Evolutionary conservation across 2,797 vertebrate genomes (phyloP).

Genomic region (Discoglossus pictus): DNA sequence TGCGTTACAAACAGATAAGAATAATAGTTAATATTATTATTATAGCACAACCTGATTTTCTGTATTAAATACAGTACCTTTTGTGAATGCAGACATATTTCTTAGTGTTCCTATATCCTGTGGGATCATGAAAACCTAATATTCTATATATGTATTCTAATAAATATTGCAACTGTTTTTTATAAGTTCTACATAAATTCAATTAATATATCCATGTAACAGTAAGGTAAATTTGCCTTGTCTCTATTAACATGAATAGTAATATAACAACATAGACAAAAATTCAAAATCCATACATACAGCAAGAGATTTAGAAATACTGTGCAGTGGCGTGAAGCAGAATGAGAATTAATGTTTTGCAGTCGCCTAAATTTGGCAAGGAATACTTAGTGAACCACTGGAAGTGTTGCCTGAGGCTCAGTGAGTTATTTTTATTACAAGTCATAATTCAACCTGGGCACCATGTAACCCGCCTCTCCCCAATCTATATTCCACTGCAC

Average conservation of each 20-base stretch:
- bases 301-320: slow-evolving; percentile 11
- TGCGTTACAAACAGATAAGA: too few relatives aligned
- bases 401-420: slow-evolving; percentile 41
- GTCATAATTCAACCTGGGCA: slow-evolving; percentile 40
- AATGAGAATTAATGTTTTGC: slow-evolving; percentile 15
- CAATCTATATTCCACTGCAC: slow-evolving; percentile 43
- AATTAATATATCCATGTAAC: slow-evolving; percentile 1
- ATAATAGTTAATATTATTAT: too few relatives aligned
- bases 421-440: slow-evolving; percentile 45
- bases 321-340: background rate
- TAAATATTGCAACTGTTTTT: too few relatives aligned
- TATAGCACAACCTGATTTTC: too few relatives aligned
- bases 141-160: too few relatives aligned
- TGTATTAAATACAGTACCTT: too few relatives aligned
- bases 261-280: slow-evolving; percentile 3
- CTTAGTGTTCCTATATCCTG: too few relatives aligned
- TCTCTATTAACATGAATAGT: too few relatives aligned
- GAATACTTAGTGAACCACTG: slow-evolving; percentile 34
- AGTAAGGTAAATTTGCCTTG: background rate
- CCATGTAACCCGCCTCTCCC: background rate
- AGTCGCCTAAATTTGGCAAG: slow-evolving; percentile 26
- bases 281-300: background rate
- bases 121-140: too few relatives aligned
- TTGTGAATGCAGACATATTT: too few relatives aligned
- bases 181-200: too few relatives aligned